These are phyloP conservation scores for Drosophila falleni DNA, from an alignment of 2,888 invertebrate genomes.

Conservation along the genomic window DNA sequence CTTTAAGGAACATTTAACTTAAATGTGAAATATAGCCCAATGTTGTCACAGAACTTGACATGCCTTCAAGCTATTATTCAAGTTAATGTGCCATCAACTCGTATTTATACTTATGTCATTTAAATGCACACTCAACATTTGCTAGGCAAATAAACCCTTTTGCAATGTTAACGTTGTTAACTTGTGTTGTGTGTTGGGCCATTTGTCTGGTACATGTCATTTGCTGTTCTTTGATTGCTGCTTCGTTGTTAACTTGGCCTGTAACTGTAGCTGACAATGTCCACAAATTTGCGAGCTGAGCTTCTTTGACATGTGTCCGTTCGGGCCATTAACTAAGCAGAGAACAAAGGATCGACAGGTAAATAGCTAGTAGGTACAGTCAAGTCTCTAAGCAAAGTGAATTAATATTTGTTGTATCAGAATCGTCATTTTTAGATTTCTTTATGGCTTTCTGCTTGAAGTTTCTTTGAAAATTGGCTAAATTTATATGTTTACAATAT, in stretches of 20 bases:
- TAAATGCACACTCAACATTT: slow-evolving; percentile 13
- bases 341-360: slow-evolving; percentile 34
- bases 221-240: slow-evolving; percentile 29
- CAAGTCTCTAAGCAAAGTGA: background rate
- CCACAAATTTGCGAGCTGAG: slow-evolving; percentile 47
- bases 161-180: slow-evolving; percentile 10
- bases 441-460: too few species aligned
- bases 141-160: slow-evolving; percentile 39
- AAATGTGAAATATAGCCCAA: slow-evolving; percentile 9
- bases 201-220: slow-evolving; percentile 45
- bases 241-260: slow-evolving; percentile 13
- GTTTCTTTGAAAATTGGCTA: background rate
- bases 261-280: slow-evolving; percentile 40
- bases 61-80: slow-evolving; percentile 44
- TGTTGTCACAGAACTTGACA: slow-evolving; percentile 25
- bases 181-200: slow-evolving; percentile 16
- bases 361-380: slow-evolving; percentile 5
- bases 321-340: slow-evolving; percentile 44
- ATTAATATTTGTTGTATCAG: too few species aligned
- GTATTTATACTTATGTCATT: slow-evolving; percentile 8
- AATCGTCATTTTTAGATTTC: too few species aligned
- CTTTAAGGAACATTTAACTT: slow-evolving; percentile 15
- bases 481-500: background rate
- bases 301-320: slow-evolving; percentile 54
- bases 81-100: slow-evolving; percentile 39